Percentiles rank a stretch among this genome's conserved stretches.
Conservation (phyloP, 2,888 invertebrate species). For the Pandemis corylana region DNA sequence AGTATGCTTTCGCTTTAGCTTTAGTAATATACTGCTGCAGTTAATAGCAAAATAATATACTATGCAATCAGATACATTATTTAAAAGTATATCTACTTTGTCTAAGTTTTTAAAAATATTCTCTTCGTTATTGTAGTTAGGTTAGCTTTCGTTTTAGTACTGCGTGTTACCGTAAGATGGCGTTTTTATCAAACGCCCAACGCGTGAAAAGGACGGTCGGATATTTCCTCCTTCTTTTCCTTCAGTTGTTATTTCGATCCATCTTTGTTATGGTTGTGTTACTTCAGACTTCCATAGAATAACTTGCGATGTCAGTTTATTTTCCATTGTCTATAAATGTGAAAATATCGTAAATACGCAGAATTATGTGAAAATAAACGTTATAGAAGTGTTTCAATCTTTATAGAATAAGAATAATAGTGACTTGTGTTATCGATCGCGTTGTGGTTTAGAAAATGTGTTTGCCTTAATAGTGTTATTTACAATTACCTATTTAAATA, state of each 20-base stretch:
- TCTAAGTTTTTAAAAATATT: no score
- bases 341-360: not conserved
- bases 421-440: not conserved
- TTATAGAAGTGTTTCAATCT: not conserved
- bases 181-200: conserved; percentile 2
- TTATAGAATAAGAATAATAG: not conserved
- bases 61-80: no score
- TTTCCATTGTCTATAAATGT: conserved; percentile 6
- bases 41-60: no score
- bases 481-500: not conserved
- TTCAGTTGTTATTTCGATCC: conserved; percentile 40
- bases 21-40: no score
- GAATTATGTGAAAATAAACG: not conserved
- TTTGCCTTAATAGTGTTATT: not conserved
- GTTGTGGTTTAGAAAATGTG: not conserved
- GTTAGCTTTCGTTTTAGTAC: not conserved
- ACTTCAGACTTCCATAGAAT: not conserved
- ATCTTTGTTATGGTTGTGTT: conserved; percentile 50
- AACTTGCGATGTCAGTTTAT: not conserved
- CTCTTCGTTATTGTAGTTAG: no score
- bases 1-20: no score
- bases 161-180: conserved; percentile 9
- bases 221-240: conserved; percentile 36
- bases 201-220: conserved; percentile 14
- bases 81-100: no score